phyloP scores from a whole-genome alignment of 2,797 vertebrate species.

The Coregonus sp. region DNA sequence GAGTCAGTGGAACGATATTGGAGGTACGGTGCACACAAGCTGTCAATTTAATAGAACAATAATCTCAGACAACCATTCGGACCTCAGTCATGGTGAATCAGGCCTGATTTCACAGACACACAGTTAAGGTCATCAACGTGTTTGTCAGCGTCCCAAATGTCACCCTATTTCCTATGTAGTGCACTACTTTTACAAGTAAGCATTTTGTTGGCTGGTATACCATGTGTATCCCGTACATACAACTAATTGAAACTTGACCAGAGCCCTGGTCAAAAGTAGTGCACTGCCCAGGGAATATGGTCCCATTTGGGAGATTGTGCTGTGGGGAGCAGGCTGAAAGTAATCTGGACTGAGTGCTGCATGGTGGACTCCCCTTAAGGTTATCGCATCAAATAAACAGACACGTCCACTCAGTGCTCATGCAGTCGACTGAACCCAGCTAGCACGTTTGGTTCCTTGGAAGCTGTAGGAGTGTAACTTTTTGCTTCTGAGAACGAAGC shows the following conservation, averaged over 20 bases:
- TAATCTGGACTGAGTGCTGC: background rate
- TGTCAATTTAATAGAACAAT: constrained; percentile 46
- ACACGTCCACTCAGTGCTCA: constrained; percentile 28
- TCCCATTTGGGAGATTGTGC: too few relatives aligned
- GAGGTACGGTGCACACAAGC: constrained; percentile 33
- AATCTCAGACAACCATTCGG: constrained; percentile 38
- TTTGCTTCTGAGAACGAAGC: too few relatives aligned
- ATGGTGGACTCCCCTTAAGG: background rate
- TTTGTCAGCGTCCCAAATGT: too few relatives aligned
- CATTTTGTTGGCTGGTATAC: too few relatives aligned
- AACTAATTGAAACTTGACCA: too few relatives aligned
- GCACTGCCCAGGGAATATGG: too few relatives aligned
- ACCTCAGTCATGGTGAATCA: constrained; percentile 52
- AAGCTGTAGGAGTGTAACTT: too few relatives aligned
- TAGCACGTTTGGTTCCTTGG: constrained; percentile 21
- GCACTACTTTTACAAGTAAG: too few relatives aligned
- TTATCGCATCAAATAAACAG: constrained; percentile 43
- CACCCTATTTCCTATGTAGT: too few relatives aligned
- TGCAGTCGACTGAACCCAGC: constrained; percentile 26
- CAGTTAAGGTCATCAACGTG: too few relatives aligned
- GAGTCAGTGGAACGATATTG: constrained; percentile 34
- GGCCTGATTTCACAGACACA: constrained; percentile 24
- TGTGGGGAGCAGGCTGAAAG: constrained; percentile 4
- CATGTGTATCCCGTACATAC: too few relatives aligned
- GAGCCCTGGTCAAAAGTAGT: too few relatives aligned